Evolutionary conservation across 2,113 vertebrate species (phyloP).

Genomic region (Carassius carassius): DNA sequence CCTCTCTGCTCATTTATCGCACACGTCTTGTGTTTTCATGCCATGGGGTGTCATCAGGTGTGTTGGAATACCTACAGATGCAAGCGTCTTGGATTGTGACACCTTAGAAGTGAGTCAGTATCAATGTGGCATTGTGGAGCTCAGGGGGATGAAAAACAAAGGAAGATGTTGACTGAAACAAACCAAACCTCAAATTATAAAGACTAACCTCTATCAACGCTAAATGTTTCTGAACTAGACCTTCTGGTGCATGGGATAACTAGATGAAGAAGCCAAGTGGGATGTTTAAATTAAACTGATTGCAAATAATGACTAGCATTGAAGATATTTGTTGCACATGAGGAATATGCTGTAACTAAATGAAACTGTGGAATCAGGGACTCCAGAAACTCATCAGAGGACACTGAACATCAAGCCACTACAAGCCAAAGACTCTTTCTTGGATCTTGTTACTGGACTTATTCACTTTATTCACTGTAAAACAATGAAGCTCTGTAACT

Average conservation of each 20-base stretch:
- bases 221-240: neutral
- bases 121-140: neutral
- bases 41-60: neutral
- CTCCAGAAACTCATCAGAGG: neutral
- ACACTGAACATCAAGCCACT: neutral
- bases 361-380: conserved; percentile 6
- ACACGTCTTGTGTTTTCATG: neutral
- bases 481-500: conserved; percentile 58
- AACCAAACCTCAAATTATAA: conserved; percentile 20
- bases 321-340: conserved; percentile 6
- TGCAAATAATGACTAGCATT: neutral
- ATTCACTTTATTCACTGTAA: conserved; percentile 68
- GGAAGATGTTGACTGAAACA: conserved; percentile 16
- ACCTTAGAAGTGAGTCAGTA: neutral
- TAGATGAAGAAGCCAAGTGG: neutral
- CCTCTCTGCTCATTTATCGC: conserved; percentile 2
- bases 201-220: neutral
- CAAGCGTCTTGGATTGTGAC: neutral
- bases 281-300: conserved; percentile 8
- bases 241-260: neutral
- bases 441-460: conserved; percentile 53
- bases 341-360: neutral
- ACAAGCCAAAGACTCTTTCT: neutral
- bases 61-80: conserved; percentile 18
- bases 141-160: neutral